Conservation (phyloP, 1,140 invertebrate species). For the Sipha flava region DNA sequence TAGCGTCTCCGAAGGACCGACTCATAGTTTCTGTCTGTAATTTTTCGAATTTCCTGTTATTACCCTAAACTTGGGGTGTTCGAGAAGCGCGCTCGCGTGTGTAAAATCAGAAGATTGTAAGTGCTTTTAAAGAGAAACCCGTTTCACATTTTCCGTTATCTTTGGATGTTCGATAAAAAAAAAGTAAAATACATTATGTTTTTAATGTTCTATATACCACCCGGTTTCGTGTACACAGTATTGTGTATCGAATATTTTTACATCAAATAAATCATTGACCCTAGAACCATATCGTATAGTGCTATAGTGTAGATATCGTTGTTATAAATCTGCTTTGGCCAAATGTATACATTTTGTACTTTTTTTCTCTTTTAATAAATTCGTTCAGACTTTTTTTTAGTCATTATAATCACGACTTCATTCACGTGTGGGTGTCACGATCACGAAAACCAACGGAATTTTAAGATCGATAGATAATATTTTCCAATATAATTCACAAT, state of each 20-base stretch:
- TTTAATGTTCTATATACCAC: background rate
- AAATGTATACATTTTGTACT: background rate
- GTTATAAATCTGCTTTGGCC: background rate
- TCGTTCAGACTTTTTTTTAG: background rate
- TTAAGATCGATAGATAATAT: background rate
- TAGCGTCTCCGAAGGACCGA: background rate
- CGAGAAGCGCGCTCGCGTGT: background rate
- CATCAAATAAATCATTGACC: background rate
- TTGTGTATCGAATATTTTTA: background rate
- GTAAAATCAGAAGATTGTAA: background rate
- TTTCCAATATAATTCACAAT: background rate
- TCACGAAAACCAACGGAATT: background rate
- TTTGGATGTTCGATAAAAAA: background rate
- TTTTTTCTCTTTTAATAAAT: background rate
- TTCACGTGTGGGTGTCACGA: slow-evolving; percentile 10
- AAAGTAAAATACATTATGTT: background rate
- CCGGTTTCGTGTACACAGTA: background rate
- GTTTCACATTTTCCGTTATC: background rate
- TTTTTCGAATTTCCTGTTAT: slow-evolving; percentile 9
- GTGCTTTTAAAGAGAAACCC: background rate
- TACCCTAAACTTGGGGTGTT: background rate
- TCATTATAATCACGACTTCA: background rate
- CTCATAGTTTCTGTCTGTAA: slow-evolving; percentile 12
- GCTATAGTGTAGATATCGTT: too few species aligned
- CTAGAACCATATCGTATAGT: background rate